Evolutionary conservation across 2,797 vertebrate genomes (phyloP).

Genomic region (Fringilla coelebs): DNA sequence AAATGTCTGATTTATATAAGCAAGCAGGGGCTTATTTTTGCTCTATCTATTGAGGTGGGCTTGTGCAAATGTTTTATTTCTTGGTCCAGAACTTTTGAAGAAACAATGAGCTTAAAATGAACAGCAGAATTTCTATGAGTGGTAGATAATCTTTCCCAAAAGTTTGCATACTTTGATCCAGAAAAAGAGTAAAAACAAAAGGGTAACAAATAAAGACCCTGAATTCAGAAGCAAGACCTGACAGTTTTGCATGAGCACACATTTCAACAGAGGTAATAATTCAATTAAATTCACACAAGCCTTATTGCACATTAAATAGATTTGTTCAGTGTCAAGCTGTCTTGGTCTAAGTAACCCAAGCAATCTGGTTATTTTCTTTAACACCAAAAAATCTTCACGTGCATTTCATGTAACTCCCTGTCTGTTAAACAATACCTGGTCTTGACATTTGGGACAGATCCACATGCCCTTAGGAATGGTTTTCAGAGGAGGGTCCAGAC

Average conservation of each 20-base stretch:
- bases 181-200: not conserved
- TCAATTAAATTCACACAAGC: not conserved
- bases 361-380: not conserved
- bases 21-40: not conserved
- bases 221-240: not conserved
- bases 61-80: not conserved
- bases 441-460: slow-evolving; percentile 99
- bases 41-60: not conserved
- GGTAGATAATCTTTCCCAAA: not conserved
- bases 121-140: not conserved
- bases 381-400: not conserved
- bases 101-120: not conserved
- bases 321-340: not conserved
- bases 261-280: not conserved
- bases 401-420: not conserved
- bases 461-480: slow-evolving; percentile 99
- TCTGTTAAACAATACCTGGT: slow-evolving; percentile 86
- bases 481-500: slow-evolving; percentile 99
- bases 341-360: not conserved
- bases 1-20: not conserved
- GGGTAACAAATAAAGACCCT: not conserved
- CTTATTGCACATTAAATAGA: not conserved
- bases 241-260: not conserved
- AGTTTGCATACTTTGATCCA: not conserved
- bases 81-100: not conserved